Percentiles rank a stretch among this genome's conserved stretches.
Evolutionary conservation across 2,888 invertebrate species (phyloP).

Genomic region (Agelastica alni): DNA sequence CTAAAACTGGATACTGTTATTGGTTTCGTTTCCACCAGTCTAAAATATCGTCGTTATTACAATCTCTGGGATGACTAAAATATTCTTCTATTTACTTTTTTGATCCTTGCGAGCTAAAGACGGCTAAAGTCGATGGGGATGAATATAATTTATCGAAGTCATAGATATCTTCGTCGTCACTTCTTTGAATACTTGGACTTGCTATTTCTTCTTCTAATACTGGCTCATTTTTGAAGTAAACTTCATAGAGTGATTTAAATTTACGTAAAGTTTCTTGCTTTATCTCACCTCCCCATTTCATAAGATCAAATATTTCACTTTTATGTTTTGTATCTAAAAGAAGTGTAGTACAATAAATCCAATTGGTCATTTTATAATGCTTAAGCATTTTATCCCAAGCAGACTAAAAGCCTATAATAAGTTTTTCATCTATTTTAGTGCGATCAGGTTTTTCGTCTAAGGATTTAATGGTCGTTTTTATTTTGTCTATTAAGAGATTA

Average conservation of each 20-base stretch:
- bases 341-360: constrained; percentile 38
- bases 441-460: constrained; percentile 31
- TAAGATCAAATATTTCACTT: constrained; percentile 35
- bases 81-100: constrained; percentile 8
- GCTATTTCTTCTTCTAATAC: neutral
- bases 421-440: constrained; percentile 29
- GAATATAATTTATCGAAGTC: constrained; percentile 4
- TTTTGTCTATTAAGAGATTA: constrained; percentile 36
- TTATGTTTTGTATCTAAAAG: constrained; percentile 41
- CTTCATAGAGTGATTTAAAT: constrained; percentile 8
- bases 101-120: too few species aligned
- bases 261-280: constrained; percentile 1
- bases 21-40: constrained; percentile 31
- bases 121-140: too few species aligned
- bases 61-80: constrained; percentile 16
- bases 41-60: constrained; percentile 20
- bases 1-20: constrained; percentile 16
- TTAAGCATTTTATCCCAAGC: constrained; percentile 2
- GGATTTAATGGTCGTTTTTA: constrained; percentile 1
- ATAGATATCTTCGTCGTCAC: neutral
- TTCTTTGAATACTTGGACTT: too few species aligned
- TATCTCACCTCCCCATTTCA: constrained; percentile 29
- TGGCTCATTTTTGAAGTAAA: neutral
- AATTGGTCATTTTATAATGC: constrained; percentile 27
- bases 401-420: constrained; percentile 19